Percentiles rank a stretch among this genome's conserved stretches.
These are phyloP conservation scores for Micrasema minimum DNA, from an alignment of 1,140 invertebrate genomes.

Conservation along the genomic window DNA sequence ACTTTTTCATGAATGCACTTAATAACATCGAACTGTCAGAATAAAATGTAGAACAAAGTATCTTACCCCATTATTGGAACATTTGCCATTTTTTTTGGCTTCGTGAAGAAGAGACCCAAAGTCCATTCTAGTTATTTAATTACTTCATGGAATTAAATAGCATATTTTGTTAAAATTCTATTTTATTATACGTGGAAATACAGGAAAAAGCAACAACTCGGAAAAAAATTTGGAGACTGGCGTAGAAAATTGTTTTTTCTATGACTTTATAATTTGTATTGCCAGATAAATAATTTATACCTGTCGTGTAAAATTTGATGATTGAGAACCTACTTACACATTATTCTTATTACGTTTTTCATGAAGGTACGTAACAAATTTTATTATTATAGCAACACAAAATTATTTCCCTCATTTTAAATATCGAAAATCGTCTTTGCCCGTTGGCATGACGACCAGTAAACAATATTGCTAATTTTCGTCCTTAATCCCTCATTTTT, in stretches of 20 bases:
- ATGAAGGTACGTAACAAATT: too few species aligned
- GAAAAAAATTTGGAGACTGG: constrained; percentile 8
- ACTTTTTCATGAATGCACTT: constrained; percentile 11
- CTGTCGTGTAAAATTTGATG: too few species aligned
- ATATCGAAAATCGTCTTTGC: background rate
- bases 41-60: constrained; percentile 31
- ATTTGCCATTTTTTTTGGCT: constrained; percentile 70
- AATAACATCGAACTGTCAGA: constrained; percentile 43
- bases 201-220: background rate
- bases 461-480: background rate
- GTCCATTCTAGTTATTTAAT: constrained; percentile 66
- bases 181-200: constrained; percentile 33
- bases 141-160: constrained; percentile 5
- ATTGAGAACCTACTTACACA: too few species aligned
- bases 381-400: background rate
- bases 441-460: constrained; percentile 1
- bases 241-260: constrained; percentile 2
- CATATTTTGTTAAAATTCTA: constrained; percentile 28
- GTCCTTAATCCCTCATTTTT: too few species aligned
- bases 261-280: background rate
- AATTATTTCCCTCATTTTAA: constrained; percentile 6
- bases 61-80: constrained; percentile 62
- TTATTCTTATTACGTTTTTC: too few species aligned
- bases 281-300: too few species aligned
- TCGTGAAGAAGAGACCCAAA: constrained; percentile 70